Evolutionary conservation across 2,888 invertebrate genomes (phyloP).

Genomic region (Eupsilia transversa): DNA sequence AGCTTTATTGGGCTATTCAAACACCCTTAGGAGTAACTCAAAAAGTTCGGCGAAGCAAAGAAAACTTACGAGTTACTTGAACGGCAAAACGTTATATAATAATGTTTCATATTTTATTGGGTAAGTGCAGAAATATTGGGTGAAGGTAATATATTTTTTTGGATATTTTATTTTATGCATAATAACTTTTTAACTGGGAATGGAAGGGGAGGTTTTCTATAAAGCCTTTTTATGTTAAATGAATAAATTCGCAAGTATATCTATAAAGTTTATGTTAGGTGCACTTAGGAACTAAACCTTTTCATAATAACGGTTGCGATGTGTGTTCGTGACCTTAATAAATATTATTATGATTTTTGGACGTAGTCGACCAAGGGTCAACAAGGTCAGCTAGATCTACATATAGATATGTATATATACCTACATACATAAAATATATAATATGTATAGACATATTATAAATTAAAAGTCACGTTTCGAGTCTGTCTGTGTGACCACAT

Average conservation of each 20-base stretch:
- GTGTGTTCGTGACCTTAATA: background rate
- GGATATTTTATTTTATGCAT: conserved; percentile 51
- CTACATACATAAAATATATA: too few species aligned
- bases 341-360: background rate
- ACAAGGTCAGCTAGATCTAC: background rate
- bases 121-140: conserved; percentile 60
- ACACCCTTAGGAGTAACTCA: conserved; percentile 63
- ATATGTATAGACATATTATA: background rate
- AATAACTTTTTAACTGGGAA: conserved; percentile 37
- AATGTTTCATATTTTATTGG: conserved; percentile 67
- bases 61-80: conserved; percentile 66
- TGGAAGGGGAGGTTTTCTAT: conserved; percentile 10
- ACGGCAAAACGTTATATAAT: conserved; percentile 58
- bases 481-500: too few species aligned
- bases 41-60: conserved; percentile 65
- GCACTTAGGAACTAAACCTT: background rate
- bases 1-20: conserved; percentile 66
- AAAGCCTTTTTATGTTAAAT: conserved; percentile 10
- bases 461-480: background rate
- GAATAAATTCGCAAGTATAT: conserved; percentile 6
- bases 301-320: background rate
- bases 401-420: background rate
- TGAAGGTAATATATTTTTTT: conserved; percentile 32
- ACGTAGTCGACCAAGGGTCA: background rate
- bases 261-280: background rate